Conservation (phyloP, 2,113 vertebrate genomes). For the Meles meles region DNA sequence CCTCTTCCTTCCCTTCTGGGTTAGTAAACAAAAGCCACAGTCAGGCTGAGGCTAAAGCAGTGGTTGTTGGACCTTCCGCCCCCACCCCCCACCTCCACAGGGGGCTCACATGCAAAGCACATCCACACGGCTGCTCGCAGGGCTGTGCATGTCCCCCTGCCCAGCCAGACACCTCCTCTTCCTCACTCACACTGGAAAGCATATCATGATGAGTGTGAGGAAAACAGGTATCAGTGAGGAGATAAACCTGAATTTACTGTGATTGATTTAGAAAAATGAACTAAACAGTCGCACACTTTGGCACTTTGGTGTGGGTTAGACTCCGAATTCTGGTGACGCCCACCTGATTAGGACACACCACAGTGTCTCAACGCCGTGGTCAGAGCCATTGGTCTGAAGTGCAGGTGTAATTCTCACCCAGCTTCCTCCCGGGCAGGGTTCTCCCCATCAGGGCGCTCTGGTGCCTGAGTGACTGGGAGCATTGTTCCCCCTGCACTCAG, state of each 20-base stretch:
- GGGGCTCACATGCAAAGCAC: not conserved
- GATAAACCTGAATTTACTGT: not conserved
- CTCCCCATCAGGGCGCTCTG: fast-evolving
- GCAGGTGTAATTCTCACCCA: not conserved
- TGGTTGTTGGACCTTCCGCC: not conserved
- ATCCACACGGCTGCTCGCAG: not conserved
- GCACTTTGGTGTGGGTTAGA: not conserved
- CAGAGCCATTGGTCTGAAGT: not conserved
- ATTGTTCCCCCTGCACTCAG: not conserved
- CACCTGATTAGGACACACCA: not conserved
- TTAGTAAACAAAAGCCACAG: not conserved
- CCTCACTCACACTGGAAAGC: not conserved
- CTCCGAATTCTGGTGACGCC: not conserved
- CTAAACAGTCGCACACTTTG: not conserved
- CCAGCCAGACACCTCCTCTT: not conserved
- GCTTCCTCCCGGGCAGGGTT: not conserved
- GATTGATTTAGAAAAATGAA: not conserved
- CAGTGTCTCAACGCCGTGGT: not conserved
- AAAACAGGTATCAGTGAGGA: not conserved
- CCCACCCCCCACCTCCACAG: too few species aligned
- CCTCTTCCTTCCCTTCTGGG: not conserved
- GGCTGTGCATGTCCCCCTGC: not conserved
- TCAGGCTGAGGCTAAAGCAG: not conserved
- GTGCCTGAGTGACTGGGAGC: not conserved
- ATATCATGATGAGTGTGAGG: not conserved